Conservation (phyloP, 2,888 invertebrate species). For the Andrena bicolor region DNA sequence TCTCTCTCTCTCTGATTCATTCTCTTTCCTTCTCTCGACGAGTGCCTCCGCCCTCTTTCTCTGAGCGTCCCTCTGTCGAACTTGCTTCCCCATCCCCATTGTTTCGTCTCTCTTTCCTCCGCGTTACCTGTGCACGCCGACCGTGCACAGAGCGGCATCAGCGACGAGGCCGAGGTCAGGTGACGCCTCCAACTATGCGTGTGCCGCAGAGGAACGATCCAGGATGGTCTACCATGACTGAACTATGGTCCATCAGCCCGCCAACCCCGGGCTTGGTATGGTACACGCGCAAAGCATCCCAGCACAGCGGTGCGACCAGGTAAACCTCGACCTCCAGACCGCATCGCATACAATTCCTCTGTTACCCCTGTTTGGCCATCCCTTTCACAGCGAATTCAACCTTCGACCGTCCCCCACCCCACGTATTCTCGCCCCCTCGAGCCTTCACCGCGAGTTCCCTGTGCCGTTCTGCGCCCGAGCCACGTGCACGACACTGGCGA, state of each 20-base stretch:
- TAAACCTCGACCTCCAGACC: constrained; percentile 73
- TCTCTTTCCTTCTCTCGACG: not conserved
- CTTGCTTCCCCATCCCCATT: not conserved
- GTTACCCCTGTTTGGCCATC: constrained; percentile 25
- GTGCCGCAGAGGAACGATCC: constrained; percentile 49
- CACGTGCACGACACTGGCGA: constrained; percentile 20
- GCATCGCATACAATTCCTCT: constrained; percentile 75
- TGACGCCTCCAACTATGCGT: constrained; percentile 63
- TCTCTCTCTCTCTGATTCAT: constrained; percentile 28
- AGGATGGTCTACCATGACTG: constrained; percentile 47
- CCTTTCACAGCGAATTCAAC: constrained; percentile 58
- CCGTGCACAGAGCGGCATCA: constrained; percentile 35
- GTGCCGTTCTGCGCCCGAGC: constrained; percentile 25
- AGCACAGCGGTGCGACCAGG: constrained; percentile 61
- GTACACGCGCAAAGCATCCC: constrained; percentile 68
- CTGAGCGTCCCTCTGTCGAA: constrained; percentile 28
- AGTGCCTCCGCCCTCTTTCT: too few species aligned
- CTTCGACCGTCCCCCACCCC: constrained; percentile 45
- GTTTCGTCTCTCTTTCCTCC: not conserved
- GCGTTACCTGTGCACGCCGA: constrained; percentile 10
- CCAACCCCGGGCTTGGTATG: constrained; percentile 52
- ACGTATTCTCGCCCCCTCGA: constrained; percentile 7
- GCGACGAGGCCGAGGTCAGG: constrained; percentile 44
- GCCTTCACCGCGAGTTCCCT: not conserved
- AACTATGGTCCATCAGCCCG: constrained; percentile 56